These are phyloP conservation scores for Plestiodon gilberti DNA, from an alignment of 2,113 vertebrate species.

Conservation along the genomic window DNA sequence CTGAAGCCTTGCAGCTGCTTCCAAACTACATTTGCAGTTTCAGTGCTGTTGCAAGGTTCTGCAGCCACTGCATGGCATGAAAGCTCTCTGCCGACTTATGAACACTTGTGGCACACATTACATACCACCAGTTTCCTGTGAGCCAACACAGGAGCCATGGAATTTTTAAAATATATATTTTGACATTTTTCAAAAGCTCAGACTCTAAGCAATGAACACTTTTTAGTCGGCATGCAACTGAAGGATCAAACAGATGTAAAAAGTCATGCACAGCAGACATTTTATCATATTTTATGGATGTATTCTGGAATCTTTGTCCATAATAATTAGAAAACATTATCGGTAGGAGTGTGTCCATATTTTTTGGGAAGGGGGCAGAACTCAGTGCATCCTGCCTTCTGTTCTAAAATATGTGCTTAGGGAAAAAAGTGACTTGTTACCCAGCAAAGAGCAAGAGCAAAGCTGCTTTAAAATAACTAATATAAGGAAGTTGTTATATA, in stretches of 20 bases:
- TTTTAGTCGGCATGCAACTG: background rate
- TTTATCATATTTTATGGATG: background rate
- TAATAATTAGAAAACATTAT: background rate
- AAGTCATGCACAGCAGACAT: background rate
- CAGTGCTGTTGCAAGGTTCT: background rate
- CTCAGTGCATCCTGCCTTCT: background rate
- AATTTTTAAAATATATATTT: background rate
- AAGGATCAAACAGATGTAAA: background rate
- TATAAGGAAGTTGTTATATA: background rate
- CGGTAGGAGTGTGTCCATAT: background rate
- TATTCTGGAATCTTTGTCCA: background rate
- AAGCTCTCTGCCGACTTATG: background rate
- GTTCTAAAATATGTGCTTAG: background rate
- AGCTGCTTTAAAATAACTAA: background rate
- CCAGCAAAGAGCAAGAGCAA: background rate
- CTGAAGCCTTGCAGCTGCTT: background rate
- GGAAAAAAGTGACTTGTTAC: background rate
- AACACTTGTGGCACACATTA: background rate
- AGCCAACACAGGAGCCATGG: background rate
- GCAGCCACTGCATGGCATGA: background rate
- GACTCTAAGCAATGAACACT: background rate
- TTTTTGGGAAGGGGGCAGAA: background rate
- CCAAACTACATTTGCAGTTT: background rate
- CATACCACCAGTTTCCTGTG: background rate
- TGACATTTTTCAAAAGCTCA: background rate